A percentile compares a stretch with the other conserved stretches of the same genome.
Evolutionary conservation across 2,888 invertebrate genomes (phyloP).

Genomic region (Ischnus inquisitorius): DNA sequence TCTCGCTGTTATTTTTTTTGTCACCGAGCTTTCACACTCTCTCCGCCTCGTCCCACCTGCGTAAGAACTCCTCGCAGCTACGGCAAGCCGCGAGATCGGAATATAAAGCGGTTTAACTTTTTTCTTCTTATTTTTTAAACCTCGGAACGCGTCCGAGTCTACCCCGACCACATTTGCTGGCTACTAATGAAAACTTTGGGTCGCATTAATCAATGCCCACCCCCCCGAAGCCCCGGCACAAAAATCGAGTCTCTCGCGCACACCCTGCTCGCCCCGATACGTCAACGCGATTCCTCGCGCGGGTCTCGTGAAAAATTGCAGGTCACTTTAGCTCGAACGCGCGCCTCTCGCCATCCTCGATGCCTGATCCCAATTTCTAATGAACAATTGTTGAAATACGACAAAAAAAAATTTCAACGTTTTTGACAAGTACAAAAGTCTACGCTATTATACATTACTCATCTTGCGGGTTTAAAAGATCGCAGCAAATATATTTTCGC

Average conservation of each 20-base stretch:
- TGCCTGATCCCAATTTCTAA: too few species aligned
- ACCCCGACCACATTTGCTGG: constrained; percentile 57
- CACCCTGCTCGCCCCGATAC: constrained; percentile 33
- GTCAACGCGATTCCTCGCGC: constrained; percentile 26
- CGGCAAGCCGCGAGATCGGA: constrained; percentile 69
- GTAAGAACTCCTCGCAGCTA: constrained; percentile 58
- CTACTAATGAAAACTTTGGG: constrained; percentile 72
- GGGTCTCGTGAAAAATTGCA: constrained; percentile 23
- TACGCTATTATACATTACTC: too few species aligned
- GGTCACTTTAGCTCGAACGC: neutral
- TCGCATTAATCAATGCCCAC: constrained; percentile 71
- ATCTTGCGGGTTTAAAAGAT: too few species aligned
- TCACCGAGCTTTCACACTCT: constrained; percentile 40
- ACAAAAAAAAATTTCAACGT: too few species aligned
- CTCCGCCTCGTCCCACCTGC: constrained; percentile 59
- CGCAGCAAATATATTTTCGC: too few species aligned
- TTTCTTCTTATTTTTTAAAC: constrained; percentile 45
- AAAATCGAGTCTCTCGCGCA: constrained; percentile 52
- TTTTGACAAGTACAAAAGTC: too few species aligned
- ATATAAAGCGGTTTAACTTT: constrained; percentile 76
- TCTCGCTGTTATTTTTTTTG: constrained; percentile 13
- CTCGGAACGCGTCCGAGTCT: constrained; percentile 47
- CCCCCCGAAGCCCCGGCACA: constrained; percentile 26
- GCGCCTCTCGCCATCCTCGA: too few species aligned
- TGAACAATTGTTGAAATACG: too few species aligned